Evolutionary conservation across 2,797 vertebrate genomes (phyloP), one percentile per base, ranked within the genome.

Genomic region (Hirundo rustica): DNA sequence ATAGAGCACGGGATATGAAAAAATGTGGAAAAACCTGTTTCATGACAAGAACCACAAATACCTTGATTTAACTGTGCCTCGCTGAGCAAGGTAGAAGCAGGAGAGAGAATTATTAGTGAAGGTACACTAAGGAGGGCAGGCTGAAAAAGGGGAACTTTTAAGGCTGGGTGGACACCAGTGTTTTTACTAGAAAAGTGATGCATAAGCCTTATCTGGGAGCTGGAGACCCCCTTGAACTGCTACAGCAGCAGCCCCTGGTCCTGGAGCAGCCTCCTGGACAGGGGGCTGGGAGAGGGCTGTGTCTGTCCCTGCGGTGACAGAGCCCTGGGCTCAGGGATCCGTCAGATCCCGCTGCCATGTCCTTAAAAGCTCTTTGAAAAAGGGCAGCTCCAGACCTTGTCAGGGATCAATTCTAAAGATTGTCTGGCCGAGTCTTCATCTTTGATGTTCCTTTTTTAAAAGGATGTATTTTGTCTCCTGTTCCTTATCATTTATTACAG

Each of bases 351-450:
- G 60, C 48, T 84, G 60, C 48, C 23, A n/a, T 74, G 93, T 94
- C 96, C 95, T 97, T 68, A 95, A 64, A 95, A 94, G 91, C 91
- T 95, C 94, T 90, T 78, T 57, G 67, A 21, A 57, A 21, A 78
- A 82, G 67, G 34, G 60, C 85, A 90, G 32, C 81, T 89, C 62
- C 76, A 76, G 79, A 50, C 77, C 64, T 94, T 45, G 77, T 38
- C 83, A 74, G 67, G 45, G 83, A 54, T 27, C 27, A 51, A 2
- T 66, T 86, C 79, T 81, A 47, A 90, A 90, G 77, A 62, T 57
- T 78, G 13, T 51, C 80, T 92, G 80, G 15, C 71, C 93, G 73
- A 64, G 48, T 77, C 61, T 68, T 85, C 14, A 1, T 87, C 80
- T 89, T 45, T 50, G 73, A 27, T 64, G 71, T 57, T 91, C 82